Base-by-base conservation (phyloP, 2,113 vertebrate species). In the Cichladusa arquata region DNA sequence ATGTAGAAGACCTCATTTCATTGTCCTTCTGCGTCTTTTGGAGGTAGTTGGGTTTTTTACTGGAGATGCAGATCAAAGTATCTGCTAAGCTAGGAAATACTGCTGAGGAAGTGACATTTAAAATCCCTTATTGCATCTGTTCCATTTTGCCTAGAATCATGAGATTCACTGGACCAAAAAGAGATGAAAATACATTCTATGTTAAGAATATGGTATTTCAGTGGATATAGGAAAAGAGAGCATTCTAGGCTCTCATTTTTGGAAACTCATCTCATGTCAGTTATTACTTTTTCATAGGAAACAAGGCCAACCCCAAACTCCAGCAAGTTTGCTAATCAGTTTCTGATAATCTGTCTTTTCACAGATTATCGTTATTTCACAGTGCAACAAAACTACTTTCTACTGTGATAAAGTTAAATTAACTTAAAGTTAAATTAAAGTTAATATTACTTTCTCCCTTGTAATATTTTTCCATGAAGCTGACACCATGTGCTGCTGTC, bases 51-150 rank as follows among this genome's bases (percentile, higher is more conserved):
- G 3, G 1, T 2, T 62, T 77, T 50, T 71, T 9, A 42, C 1
- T 14, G 18, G 7, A 67, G 13, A 47, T 7, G 1, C 24, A 64
- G 12, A 45, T 51, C 14, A 22, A 54, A 0, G 0, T 12, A 28
- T 22, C 18, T 45, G 44, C n/a, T 66, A 74, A 71, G 22, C 16
- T 23, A 71, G 20, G 24, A 81, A 81, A 74, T 40, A 42, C 11
- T 67, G 34, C 29, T 31, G 36, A 72, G 19, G 14, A 93, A 92
- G 10, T 67, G 9, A 65, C 4, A 53, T 65, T 69, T 34, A 58
- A 38, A 73, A 40, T 74, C 20, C 4, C 20, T 38, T 45, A 45
- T 1, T 74, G 5, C 22, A 70, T 74, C n/a, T 67, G 15, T 60
- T 78, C 34, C 11, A 22, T 77, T 80, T 80, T 36, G 5, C 38